phyloP scores from a whole-genome alignment of 2,888 invertebrate species.

The Leucophora obtusa region DNA sequence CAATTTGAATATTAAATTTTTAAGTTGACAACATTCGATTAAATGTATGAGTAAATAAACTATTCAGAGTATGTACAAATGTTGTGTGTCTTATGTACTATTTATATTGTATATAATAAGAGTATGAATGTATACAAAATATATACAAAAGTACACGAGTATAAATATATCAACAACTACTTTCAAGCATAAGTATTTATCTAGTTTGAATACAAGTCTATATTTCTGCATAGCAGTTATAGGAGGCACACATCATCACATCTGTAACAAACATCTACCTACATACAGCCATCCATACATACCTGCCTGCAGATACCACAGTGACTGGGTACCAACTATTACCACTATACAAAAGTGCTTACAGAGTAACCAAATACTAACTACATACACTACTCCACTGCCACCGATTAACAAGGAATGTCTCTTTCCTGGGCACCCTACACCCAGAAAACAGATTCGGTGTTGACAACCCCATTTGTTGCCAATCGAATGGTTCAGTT shows the following conservation, averaged over 20 bases:
- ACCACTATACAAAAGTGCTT: not conserved
- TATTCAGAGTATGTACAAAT: not conserved
- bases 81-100: slow-evolving; percentile 18
- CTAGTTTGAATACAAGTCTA: not conserved
- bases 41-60: not conserved
- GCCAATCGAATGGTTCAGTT: too few relatives aligned
- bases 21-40: not conserved
- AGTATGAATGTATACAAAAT: not conserved
- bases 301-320: not conserved
- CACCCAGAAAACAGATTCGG: too few relatives aligned
- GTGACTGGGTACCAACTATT: not conserved
- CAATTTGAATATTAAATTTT: too few relatives aligned
- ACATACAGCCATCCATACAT: too few relatives aligned
- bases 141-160: too few relatives aligned
- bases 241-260: not conserved
- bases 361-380: not conserved
- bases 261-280: not conserved
- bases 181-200: not conserved
- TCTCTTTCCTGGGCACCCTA: too few relatives aligned
- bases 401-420: not conserved
- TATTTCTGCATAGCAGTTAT: not conserved
- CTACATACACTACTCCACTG: not conserved
- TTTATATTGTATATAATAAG: slow-evolving; percentile 9
- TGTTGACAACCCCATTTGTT: too few relatives aligned
- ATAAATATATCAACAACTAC: not conserved